Percentiles rank a stretch among this genome's conserved stretches.
Conservation (phyloP, 2,888 invertebrate genomes). For the Scaptomyza reducta region DNA sequence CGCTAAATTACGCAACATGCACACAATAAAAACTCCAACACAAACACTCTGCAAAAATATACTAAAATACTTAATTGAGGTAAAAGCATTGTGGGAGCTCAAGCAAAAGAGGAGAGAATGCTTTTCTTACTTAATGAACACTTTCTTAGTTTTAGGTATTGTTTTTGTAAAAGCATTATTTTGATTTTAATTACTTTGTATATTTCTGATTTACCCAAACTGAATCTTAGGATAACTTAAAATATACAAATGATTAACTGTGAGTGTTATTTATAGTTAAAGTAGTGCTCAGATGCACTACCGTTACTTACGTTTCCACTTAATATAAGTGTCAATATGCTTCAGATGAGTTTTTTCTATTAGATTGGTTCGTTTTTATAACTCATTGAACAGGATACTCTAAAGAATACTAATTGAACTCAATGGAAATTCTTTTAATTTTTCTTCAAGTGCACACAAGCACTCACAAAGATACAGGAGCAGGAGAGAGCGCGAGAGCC, state of each 20-base stretch:
- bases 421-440: neutral
- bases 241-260: too few relatives aligned
- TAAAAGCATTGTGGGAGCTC: neutral
- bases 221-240: too few relatives aligned
- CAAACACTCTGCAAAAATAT: constrained; percentile 8
- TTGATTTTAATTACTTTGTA: too few relatives aligned
- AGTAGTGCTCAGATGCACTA: too few relatives aligned
- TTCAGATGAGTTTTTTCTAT: neutral
- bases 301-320: neutral
- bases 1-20: constrained; percentile 69
- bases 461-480: neutral
- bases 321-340: neutral
- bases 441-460: constrained; percentile 10
- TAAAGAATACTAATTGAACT: neutral
- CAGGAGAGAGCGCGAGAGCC: neutral
- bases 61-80: neutral
- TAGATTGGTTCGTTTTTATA: too few relatives aligned
- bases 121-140: neutral
- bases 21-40: constrained; percentile 37
- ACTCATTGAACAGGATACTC: neutral
- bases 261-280: too few relatives aligned
- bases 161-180: too few relatives aligned
- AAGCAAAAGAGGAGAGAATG: neutral
- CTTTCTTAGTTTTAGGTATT: too few relatives aligned
- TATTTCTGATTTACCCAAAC: too few relatives aligned